A percentile compares a stretch with the other conserved stretches of the same genome.
phyloP scores from a whole-genome alignment of 1,140 invertebrate genomes.

The Zophobas morio region DNA sequence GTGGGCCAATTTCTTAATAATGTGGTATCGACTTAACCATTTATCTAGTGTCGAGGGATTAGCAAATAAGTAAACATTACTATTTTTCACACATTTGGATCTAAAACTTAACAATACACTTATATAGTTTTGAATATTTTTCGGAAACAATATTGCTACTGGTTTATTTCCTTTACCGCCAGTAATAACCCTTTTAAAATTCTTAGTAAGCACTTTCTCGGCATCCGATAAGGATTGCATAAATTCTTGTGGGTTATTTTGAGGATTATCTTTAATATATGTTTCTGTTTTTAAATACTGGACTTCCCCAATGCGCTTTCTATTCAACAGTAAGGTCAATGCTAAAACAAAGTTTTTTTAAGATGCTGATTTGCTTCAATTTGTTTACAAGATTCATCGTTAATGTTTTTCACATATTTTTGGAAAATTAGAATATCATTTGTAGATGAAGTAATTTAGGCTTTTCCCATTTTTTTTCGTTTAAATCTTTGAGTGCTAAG shows the following conservation, averaged over 20 bases:
- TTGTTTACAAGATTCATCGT: slow-evolving; percentile 11
- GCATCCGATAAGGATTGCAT: slow-evolving; percentile 33
- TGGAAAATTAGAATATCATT: slow-evolving; percentile 52
- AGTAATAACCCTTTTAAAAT: slow-evolving; percentile 53
- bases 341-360: slow-evolving; percentile 41
- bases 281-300: slow-evolving; percentile 46
- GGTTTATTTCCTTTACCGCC: slow-evolving; percentile 51
- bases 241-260: slow-evolving; percentile 49
- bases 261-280: slow-evolving; percentile 3
- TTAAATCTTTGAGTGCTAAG: slow-evolving; percentile 51
- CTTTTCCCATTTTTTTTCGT: slow-evolving; percentile 54
- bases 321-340: slow-evolving; percentile 51
- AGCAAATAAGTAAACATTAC: background rate
- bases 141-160: slow-evolving; percentile 52
- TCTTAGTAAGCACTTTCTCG: slow-evolving; percentile 49
- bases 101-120: background rate
- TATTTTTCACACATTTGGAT: background rate
- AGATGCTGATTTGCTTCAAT: slow-evolving; percentile 22
- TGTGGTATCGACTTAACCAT: background rate
- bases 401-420: slow-evolving; percentile 50
- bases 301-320: slow-evolving; percentile 51
- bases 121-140: slow-evolving; percentile 37
- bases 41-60: background rate
- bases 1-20: background rate
- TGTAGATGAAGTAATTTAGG: slow-evolving; percentile 52